Evolutionary conservation across 1,140 invertebrate genomes (phyloP), one percentile per base, ranked within the genome.

Genomic region (Akabosia matsudoensis): DNA sequence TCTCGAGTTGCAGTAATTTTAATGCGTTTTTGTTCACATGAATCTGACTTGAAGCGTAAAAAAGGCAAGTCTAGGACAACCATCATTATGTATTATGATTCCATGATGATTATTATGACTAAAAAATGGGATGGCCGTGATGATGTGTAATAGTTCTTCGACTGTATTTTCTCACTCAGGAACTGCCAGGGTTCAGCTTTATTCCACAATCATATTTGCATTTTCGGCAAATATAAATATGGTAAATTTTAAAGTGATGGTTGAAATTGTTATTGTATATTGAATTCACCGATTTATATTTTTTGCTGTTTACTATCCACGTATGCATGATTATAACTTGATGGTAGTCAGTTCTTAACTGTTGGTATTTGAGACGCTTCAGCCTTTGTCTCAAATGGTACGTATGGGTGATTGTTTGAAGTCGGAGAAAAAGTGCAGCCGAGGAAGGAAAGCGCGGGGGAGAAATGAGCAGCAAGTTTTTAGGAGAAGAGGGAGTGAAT

Each of bases 21-120:
- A 61, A 61, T 61, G 54, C n/a, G 54, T 24, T 61, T 45, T 24
- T 51, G 54, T 61, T 61, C 61, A 67, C 61, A 67, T 13, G 22
- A 45, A 18, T 61, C 30, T 16, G n/a, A 30, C 54, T 67, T 14
- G 61, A 67, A 67, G 61, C 7, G 22, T 67, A 67, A 67, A 30
- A 67, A 67, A 28, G 3, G 31, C 10, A 61, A 45, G 37, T 7
- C 7, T 7, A 45, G 37, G 37, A 45, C 7, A 45, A 45, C 7
- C 37, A 45, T 7, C 37, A 7, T 7, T 10, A 45, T n/a, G n/a
- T n/a, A n/a, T n/a, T n/a, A n/a, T n/a, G n/a, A n/a, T n/a, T n/a
- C 37, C 37, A 18, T 45, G 37, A 18, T 45, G 37, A 45, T 45
- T 18, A 45, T 45, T 7, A 45, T 45, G 37, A 45, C 37, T 45